These are phyloP conservation scores for Eurytoma californica DNA, from an alignment of 2,888 invertebrate species.

Conservation along the genomic window DNA sequence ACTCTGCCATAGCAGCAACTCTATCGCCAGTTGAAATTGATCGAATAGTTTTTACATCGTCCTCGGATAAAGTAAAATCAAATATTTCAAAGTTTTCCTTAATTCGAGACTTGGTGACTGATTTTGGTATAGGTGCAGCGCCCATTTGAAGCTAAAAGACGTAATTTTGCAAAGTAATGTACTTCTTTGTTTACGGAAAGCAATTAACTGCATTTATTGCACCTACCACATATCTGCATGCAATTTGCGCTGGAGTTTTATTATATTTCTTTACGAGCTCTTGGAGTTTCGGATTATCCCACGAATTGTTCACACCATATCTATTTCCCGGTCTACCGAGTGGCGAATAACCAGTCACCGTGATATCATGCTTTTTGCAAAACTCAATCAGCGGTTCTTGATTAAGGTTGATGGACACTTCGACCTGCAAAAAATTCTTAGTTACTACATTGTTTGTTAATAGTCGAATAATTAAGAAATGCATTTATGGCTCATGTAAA, in stretches of 20 bases:
- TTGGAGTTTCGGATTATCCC: constrained; percentile 75
- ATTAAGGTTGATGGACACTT: constrained; percentile 86
- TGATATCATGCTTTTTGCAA: constrained; percentile 81
- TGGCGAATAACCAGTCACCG: constrained; percentile 88
- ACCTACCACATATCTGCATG: constrained; percentile 80
- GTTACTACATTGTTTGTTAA: background rate
- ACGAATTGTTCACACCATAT: constrained; percentile 52
- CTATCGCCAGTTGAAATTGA: constrained; percentile 80
- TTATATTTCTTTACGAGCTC: constrained; percentile 80
- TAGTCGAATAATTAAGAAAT: background rate
- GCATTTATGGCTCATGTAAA: too few relatives aligned
- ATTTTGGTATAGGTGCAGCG: constrained; percentile 81
- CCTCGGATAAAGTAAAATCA: constrained; percentile 77
- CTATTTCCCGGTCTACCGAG: constrained; percentile 85
- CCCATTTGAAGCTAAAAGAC: constrained; percentile 68
- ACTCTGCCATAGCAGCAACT: constrained; percentile 79
- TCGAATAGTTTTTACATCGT: constrained; percentile 75
- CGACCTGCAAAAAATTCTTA: constrained; percentile 79
- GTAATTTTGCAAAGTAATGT: background rate
- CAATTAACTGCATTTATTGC: background rate
- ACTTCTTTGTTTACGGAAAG: too few relatives aligned
- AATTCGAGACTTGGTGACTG: constrained; percentile 79
- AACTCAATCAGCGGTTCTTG: constrained; percentile 83
- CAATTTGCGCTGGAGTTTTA: constrained; percentile 83
- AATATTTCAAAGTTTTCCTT: constrained; percentile 81